A percentile compares a stretch with the other conserved stretches of the same genome.
These are phyloP conservation scores for Plecturocebus donacophilus DNA, from an alignment of 2,113 vertebrate species.

Conservation along the genomic window DNA sequence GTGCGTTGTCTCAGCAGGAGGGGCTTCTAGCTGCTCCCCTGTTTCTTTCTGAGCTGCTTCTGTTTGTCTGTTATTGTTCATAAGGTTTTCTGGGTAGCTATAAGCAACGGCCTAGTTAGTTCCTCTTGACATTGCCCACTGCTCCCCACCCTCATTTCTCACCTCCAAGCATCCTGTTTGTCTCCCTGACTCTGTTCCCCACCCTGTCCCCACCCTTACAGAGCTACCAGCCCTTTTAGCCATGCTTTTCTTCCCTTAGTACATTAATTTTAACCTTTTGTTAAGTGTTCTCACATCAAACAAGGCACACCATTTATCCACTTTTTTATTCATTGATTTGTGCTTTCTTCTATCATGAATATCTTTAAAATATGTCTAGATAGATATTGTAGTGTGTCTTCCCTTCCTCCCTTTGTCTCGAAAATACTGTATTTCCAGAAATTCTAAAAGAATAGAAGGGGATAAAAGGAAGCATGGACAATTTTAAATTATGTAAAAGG, in stretches of 20 bases:
- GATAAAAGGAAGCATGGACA: background rate
- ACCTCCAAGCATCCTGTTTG: conserved; percentile 79
- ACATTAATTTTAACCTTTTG: background rate
- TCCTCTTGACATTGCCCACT: conserved; percentile 76
- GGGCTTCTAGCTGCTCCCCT: background rate
- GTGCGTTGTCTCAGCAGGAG: background rate
- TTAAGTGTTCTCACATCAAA: background rate
- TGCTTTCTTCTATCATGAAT: background rate
- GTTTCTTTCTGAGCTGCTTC: background rate
- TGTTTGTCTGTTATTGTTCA: conserved; percentile 73
- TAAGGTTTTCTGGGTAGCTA: conserved; percentile 73
- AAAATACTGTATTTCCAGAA: background rate
- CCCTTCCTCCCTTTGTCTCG: background rate
- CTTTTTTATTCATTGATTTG: background rate
- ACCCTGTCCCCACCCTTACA: conserved; percentile 51
- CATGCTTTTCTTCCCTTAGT: conserved; percentile 28
- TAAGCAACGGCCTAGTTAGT: conserved; percentile 78
- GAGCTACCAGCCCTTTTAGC: conserved; percentile 3
- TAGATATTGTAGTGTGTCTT: background rate
- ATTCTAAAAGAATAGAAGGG: background rate
- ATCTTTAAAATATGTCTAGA: background rate
- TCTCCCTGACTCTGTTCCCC: conserved; percentile 69
- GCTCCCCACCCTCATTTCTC: conserved; percentile 80
- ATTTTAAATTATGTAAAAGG: background rate
- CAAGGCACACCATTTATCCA: background rate